Base-by-base conservation (phyloP, 2,113 vertebrate species). In the Barnardius zonarius region DNA sequence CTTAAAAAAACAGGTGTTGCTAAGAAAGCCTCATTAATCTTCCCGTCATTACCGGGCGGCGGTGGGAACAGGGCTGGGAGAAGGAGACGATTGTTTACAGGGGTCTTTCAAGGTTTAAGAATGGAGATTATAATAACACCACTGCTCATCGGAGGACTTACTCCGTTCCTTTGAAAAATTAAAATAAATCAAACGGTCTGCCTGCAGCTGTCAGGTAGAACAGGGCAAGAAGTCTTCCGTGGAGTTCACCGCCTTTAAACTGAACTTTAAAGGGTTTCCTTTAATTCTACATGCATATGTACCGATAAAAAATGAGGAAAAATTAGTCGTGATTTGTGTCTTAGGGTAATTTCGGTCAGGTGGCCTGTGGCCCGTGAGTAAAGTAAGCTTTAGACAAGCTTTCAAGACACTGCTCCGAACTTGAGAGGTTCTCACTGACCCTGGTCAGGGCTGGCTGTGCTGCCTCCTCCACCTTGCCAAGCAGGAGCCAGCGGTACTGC, bases 1-100 rank as follows among this genome's bases (percentile, higher is more conserved):
- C 91, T 96, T 83, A 67, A 92, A 95, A 93, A 94, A 95, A 95
- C 92, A 97, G 97, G 91, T 96, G 95, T 79, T 92, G 73, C 85
- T 76, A 72, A 85, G 96, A 95, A 93, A 96, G 84, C 68, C 55
- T 88, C 93, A 95, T 97, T 97, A 96, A 97, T 97, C 97, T 97
- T 96, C 92, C 94, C 90, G 84, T 81, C 84, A 49, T 91, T 91
- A 44, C 48, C 17, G 33, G 57, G 52, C 4, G 18, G 86, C 25
- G 14, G 66, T 74, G 83, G 90, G 69, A 93, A 88, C 19, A 2
- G 72, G 66, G 73, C 41, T 72, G 88, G 52, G 91, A 90, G 90
- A 94, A 87, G 92, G 49, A 83, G 72, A 16, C 35, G 66, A 86
- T 95, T 96, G 96, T 96, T 94, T 89, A 68, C 33, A 35, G 83